phyloP scores from a whole-genome alignment of 2,797 vertebrate species.

The Cephalopachus bancanus region DNA sequence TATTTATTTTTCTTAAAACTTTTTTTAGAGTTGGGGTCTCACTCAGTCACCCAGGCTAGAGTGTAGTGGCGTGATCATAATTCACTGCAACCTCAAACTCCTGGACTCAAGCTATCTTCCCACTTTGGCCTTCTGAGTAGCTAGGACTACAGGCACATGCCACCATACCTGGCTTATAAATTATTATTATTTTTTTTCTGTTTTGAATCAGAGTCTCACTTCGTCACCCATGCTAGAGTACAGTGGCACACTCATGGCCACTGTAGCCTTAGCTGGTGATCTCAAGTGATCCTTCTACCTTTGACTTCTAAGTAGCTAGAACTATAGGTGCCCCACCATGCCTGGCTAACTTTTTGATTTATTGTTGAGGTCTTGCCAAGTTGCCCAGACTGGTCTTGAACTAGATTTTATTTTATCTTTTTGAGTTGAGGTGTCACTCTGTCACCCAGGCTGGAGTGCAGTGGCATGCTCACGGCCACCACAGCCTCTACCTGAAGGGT shows the following conservation, averaged over 20 bases:
- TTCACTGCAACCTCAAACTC: not conserved
- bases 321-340: not conserved
- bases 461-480: no score
- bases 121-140: not conserved
- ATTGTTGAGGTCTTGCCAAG: not conserved
- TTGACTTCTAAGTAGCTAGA: not conserved
- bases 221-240: not conserved
- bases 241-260: not conserved
- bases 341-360: not conserved
- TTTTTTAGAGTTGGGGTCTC: not conserved
- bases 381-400: not conserved
- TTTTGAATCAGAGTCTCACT: not conserved
- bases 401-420: not conserved
- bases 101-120: not conserved
- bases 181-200: not conserved
- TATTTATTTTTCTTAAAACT: not conserved
- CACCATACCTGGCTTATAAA: not conserved
- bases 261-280: accelerated
- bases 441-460: no score
- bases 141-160: not conserved
- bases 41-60: not conserved
- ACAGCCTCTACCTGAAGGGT: no score
- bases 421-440: no score
- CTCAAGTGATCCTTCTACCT: not conserved
- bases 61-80: not conserved